Conservation (phyloP, 2,797 vertebrate species). For the Rhadinocentrus ornatus region DNA sequence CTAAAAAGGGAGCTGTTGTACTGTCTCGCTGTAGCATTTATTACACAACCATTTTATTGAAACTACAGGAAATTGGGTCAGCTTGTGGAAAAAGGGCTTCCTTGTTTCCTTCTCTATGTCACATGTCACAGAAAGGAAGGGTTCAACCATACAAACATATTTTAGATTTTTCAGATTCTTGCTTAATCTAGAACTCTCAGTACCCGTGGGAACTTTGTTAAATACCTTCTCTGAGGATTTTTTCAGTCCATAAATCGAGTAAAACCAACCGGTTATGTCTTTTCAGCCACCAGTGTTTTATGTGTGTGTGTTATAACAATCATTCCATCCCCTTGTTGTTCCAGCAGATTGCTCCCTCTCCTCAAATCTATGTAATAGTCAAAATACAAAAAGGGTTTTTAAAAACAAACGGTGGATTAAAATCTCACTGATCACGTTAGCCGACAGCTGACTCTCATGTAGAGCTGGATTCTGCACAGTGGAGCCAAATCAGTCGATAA, state of each 20-base stretch:
- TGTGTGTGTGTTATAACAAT: background rate
- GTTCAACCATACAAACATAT: background rate
- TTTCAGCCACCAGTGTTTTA: background rate
- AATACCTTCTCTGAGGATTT: background rate
- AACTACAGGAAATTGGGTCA: background rate
- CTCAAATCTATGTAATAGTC: background rate
- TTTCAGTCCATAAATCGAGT: background rate
- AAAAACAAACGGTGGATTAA: background rate
- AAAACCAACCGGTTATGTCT: background rate
- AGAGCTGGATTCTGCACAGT: background rate
- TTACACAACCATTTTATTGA: background rate
- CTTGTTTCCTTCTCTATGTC: background rate
- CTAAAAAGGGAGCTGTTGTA: background rate
- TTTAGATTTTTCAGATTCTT: conserved; percentile 12
- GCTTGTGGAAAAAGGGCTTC: background rate
- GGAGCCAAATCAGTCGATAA: no score
- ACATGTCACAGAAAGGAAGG: background rate
- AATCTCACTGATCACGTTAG: background rate
- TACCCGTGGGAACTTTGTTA: background rate
- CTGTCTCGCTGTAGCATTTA: background rate
- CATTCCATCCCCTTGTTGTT: background rate
- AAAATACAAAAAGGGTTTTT: background rate
- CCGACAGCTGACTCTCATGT: background rate
- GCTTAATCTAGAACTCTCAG: accelerated
- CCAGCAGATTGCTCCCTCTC: background rate